Percentiles rank a stretch among this genome's conserved stretches.
Evolutionary conservation across 1,140 invertebrate species (phyloP).

Genomic region (Heliconius eleuchia): DNA sequence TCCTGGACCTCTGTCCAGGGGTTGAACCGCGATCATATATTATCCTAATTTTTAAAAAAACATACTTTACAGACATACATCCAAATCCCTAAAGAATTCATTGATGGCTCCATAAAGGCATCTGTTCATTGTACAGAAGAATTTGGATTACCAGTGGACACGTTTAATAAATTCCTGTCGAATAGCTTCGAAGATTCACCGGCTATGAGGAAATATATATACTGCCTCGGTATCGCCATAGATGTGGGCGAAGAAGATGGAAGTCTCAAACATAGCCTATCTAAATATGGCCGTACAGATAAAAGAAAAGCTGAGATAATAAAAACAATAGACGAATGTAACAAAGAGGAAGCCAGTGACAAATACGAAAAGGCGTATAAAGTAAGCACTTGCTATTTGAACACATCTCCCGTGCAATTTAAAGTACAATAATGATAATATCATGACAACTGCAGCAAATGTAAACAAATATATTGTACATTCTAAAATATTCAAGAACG

Average conservation of each 20-base stretch:
- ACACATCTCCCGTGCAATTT: neutral
- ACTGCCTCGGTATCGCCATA: neutral
- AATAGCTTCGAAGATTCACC: neutral
- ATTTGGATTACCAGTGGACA: neutral
- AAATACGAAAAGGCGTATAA: neutral
- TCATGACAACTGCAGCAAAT: too few species aligned
- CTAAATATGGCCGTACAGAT: neutral
- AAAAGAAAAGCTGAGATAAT: neutral
- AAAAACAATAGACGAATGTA: neutral
- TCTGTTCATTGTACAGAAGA: neutral
- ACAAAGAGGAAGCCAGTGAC: neutral
- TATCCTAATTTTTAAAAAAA: neutral
- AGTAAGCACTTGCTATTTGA: neutral
- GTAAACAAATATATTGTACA: neutral
- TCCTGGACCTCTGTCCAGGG: too few species aligned
- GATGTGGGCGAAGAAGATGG: neutral
- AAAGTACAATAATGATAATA: neutral
- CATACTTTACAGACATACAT: neutral
- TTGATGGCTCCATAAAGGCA: neutral
- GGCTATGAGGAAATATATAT: neutral
- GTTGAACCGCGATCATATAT: too few species aligned
- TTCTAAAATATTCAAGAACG: too few species aligned
- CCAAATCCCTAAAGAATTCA: neutral
- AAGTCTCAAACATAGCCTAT: neutral
- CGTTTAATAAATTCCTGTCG: neutral